These are phyloP conservation scores for human DNA, from an alignment of 2,113 vertebrate species.

Conservation along the genomic window GRCh38 chr9:20451001-20451500, in stretches of 20 bases:
- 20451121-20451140: not conserved
- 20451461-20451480: conserved; percentile 21
- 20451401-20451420: not conserved
- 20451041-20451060: not conserved
- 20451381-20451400: not conserved
- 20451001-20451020: not conserved
- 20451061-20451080: not conserved
- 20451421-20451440: not conserved
- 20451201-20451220: not conserved
- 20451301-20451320: not conserved
- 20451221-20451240: not conserved
- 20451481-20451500: not conserved
- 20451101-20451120: conserved; percentile 35
- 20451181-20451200: not conserved
- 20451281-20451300: not conserved
- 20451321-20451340: not conserved
- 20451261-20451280: not conserved
- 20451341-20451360: not conserved
- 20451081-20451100: not conserved
- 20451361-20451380: not conserved
- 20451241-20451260: not conserved
- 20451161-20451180: not conserved
- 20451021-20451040: not conserved
- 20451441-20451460: not conserved
- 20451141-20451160: conserved; percentile 11